Base-by-base conservation (phyloP, 2,888 invertebrate genomes). In the Scaptomyza polygonia region DNA sequence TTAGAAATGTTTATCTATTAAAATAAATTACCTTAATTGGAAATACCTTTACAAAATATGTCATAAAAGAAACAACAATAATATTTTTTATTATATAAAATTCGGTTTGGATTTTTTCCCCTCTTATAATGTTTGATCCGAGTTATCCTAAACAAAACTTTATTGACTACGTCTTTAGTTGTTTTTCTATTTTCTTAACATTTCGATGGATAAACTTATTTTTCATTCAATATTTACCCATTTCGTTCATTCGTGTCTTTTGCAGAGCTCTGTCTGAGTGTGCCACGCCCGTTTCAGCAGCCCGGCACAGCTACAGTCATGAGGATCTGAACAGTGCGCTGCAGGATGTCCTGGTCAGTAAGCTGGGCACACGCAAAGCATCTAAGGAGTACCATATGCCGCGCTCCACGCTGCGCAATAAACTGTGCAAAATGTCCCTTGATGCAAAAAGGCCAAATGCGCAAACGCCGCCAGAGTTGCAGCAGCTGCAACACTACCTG, bases 361-460 rank as follows among this genome's bases (percentile, higher is more conserved):
- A 97, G 89, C 93, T 99, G 80, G 98, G 98, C 75, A 98, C 98
- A 6, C 93, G 98, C 45, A 94, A 98, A 64, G 98, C 99, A 8
- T 97, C 99, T 54, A 97, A 97, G 56, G 96, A 98, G 86, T 99
- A 99, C 92, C 98, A 98, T 86, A 98, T 99, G 90, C 99, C 99
- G 7, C 94, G 99, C 75, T 98, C 99, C 76, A 99, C 98, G 27
- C 94, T 99, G 52, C 94, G 99, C 71, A 99, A 98, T 93, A 99
- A 99, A 93, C 97, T 97, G 90, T 96, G 96, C 93, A 97, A 97
- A 92, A 93, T 96, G 92, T 61, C 70, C 18, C 39, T 66, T 95
- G 95, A 56, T 4, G 53, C 52, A 4, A 73, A 77, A 34, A 70
- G 65, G 3, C 88, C 94, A 93, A 74, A 77, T 49, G 71, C 72